A percentile compares a stretch with the other conserved stretches of the same genome.
Conservation (phyloP, 2,888 invertebrate genomes). For the Chorisops tibialis region DNA sequence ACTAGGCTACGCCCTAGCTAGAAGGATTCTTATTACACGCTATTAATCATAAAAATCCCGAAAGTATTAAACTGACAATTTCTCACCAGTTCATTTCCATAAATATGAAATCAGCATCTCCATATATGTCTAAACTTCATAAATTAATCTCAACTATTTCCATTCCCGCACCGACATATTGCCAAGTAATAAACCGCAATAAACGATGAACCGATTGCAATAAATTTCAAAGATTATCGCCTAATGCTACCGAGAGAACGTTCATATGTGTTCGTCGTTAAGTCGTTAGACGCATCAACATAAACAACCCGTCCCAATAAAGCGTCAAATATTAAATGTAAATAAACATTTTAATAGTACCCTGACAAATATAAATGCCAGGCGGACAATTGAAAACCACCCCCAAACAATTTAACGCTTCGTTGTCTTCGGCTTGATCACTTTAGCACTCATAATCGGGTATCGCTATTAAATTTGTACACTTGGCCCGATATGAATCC, state of each 20-base stretch:
- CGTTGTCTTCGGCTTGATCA: slow-evolving; percentile 28
- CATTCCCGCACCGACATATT: background rate
- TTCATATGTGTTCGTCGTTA: background rate
- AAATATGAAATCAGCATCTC: too few species aligned
- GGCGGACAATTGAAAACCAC: slow-evolving; percentile 16
- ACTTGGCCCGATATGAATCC: slow-evolving; percentile 24
- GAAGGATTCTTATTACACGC: too few species aligned
- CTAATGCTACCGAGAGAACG: background rate
- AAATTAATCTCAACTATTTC: too few species aligned
- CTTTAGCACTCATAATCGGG: slow-evolving; percentile 31
- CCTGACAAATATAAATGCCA: slow-evolving; percentile 11
- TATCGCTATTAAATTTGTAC: slow-evolving; percentile 28
- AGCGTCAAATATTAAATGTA: slow-evolving; percentile 23
- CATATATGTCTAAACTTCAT: too few species aligned
- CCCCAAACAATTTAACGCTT: slow-evolving; percentile 25
- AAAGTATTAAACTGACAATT: too few species aligned
- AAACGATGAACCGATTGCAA: slow-evolving; percentile 2
- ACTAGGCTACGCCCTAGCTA: too few species aligned
- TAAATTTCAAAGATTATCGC: slow-evolving; percentile 16
- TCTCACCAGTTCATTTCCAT: too few species aligned
- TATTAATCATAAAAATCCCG: too few species aligned
- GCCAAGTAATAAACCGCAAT: slow-evolving; percentile 7
- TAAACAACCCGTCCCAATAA: slow-evolving; percentile 5
- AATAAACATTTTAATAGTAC: slow-evolving; percentile 21
- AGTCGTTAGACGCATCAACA: slow-evolving; percentile 7